Base-by-base conservation (phyloP, 2,888 invertebrate species). In the Orthonychiurus folsomi region DNA sequence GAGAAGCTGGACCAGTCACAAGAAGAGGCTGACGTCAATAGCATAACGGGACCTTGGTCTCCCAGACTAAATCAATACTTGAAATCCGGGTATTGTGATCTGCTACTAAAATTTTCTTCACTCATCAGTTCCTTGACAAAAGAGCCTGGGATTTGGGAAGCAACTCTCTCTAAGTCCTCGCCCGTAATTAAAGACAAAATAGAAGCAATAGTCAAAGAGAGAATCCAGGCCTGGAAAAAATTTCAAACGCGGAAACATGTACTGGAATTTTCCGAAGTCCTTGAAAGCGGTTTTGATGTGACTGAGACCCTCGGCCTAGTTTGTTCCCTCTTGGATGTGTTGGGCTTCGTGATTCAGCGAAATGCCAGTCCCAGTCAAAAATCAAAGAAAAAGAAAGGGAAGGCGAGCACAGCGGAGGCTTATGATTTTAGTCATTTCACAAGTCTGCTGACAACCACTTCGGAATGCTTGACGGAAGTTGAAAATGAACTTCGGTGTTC, bases 301-400 rank as follows among this genome's bases (percentile, higher is more conserved):
- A 37, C 15, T 2, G 28, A 69, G 69, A 63, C 66, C 1, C 23
- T 69, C 3, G 63, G 66, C 25, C 62, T 67, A 47, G 58, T 59
- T 27, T 61, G 61, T 27, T 63, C 67, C 18, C 55, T 69, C 12
- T 12, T 66, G 58, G 67, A 69, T 47, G 62, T 66, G 1, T n/a
- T 63, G 60, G 28, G 55, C 37, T 48, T 47, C 52, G 3, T 60
- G 59, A 20, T n/a, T 64, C 57, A 52, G 66, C 64, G 55, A 57
- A 28, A 25, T 52, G 53, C 24, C 24, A 21, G 9, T 27, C 23
- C 12, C 23, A 59, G 48, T 57, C 37, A 37, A 37, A 58, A 50
- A 26, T 55, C 60, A 25, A 61, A 52, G 2, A 65, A 62, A 28
- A 69, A 67, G 63, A 64, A 61, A 63, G 23, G 23, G 24, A 21